Percentiles rank a stretch among this genome's conserved stretches.
These are phyloP conservation scores for Amphiprion percula DNA, from an alignment of 2,113 vertebrate species.

Conservation along the genomic window DNA sequence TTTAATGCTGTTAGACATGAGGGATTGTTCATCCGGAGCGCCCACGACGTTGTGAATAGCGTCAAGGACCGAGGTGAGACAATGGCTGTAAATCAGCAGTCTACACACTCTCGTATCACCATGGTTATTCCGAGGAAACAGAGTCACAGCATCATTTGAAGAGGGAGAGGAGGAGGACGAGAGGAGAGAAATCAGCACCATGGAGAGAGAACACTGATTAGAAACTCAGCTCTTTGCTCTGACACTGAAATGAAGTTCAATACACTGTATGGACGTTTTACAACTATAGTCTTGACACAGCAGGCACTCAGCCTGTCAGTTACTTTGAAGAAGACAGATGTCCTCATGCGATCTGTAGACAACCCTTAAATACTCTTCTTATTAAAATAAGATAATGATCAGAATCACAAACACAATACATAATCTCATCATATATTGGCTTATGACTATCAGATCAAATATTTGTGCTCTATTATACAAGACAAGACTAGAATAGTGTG, in stretches of 20 bases:
- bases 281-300: too few relatives aligned
- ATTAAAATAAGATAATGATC: too few relatives aligned
- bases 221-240: neutral
- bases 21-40: neutral
- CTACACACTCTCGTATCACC: slow-evolving; percentile 14
- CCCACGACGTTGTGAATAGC: slow-evolving; percentile 17
- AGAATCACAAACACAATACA: too few relatives aligned
- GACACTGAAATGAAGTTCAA: neutral
- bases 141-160: neutral
- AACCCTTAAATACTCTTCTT: too few relatives aligned
- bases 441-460: too few relatives aligned
- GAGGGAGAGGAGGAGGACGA: neutral
- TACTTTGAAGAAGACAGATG: too few relatives aligned
- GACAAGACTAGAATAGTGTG: too few relatives aligned
- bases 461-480: too few relatives aligned
- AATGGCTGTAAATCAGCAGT: slow-evolving; percentile 14
- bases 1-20: neutral
- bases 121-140: slow-evolving; percentile 8
- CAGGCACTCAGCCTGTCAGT: too few relatives aligned
- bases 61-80: slow-evolving; percentile 13
- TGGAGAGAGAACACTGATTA: slow-evolving; percentile 58
- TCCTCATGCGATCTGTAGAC: too few relatives aligned
- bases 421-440: too few relatives aligned
- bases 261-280: too few relatives aligned
- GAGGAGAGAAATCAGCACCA: slow-evolving; percentile 73